Conservation (phyloP, 1,140 invertebrate genomes). For the Stegodyphus mimosarum region DNA sequence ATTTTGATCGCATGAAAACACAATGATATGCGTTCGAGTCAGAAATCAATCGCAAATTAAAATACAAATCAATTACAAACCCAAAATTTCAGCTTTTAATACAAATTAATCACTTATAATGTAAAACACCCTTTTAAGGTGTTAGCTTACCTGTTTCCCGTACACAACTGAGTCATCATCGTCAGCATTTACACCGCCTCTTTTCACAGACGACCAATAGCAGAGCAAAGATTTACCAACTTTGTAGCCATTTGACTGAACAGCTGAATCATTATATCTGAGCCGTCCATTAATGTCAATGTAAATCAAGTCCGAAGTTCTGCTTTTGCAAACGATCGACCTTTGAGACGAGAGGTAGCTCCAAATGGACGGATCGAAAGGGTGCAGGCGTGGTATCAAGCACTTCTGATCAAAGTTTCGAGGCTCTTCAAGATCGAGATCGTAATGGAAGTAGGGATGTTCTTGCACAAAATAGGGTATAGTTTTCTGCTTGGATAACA, state of each 20-base stretch:
- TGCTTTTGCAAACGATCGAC: constrained; percentile 28
- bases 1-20: background rate
- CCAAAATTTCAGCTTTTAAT: background rate
- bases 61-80: background rate
- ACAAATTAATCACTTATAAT: background rate
- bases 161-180: constrained; percentile 11
- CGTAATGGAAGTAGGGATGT: constrained; percentile 53
- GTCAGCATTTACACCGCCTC: background rate
- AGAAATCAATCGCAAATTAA: background rate
- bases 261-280: background rate
- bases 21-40: background rate
- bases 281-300: constrained; percentile 9
- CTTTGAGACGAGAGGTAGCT: constrained; percentile 6
- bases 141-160: constrained; percentile 12
- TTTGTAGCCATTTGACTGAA: background rate
- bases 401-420: constrained; percentile 32
- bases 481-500: background rate
- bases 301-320: constrained; percentile 12
- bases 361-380: constrained; percentile 54
- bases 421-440: constrained; percentile 29
- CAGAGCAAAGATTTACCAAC: constrained; percentile 4
- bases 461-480: background rate
- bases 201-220: constrained; percentile 1
- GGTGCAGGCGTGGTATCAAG: constrained; percentile 38
- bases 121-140: background rate